Evolutionary conservation across 2,113 vertebrate species (phyloP).

Genomic region (Tragelaphus buxtoni): DNA sequence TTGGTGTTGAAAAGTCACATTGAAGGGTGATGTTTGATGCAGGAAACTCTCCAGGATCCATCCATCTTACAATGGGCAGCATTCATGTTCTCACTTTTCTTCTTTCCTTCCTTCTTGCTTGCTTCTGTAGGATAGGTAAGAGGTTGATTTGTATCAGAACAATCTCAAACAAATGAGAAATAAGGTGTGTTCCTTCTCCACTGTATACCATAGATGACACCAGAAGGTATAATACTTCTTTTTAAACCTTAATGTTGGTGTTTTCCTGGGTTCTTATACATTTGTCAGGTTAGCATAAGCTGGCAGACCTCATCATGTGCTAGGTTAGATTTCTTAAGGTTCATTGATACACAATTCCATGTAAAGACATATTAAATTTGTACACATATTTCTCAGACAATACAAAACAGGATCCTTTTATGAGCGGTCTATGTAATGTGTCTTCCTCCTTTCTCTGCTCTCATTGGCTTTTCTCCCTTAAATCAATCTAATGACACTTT

Average conservation of each 20-base stretch:
- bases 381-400: background rate
- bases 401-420: background rate
- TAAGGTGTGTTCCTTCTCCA: background rate
- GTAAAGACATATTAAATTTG: background rate
- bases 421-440: background rate
- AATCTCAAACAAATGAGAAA: background rate
- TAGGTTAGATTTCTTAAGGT: background rate
- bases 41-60: background rate
- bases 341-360: background rate
- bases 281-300: background rate
- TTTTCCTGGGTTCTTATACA: background rate
- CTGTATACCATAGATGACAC: background rate
- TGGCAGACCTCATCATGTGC: background rate
- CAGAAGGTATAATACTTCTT: background rate
- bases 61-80: rapidly evolving
- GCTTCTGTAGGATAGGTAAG: background rate
- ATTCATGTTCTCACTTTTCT: background rate
- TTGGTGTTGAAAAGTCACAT: background rate
- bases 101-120: background rate
- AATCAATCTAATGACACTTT: background rate
- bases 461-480: background rate
- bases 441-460: background rate
- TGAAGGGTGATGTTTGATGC: background rate
- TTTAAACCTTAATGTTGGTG: background rate
- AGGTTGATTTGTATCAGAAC: background rate